These are phyloP conservation scores for Phymanthus crucifer DNA, from an alignment of 92 coral and sea anemone species.

Conservation along the genomic window DNA sequence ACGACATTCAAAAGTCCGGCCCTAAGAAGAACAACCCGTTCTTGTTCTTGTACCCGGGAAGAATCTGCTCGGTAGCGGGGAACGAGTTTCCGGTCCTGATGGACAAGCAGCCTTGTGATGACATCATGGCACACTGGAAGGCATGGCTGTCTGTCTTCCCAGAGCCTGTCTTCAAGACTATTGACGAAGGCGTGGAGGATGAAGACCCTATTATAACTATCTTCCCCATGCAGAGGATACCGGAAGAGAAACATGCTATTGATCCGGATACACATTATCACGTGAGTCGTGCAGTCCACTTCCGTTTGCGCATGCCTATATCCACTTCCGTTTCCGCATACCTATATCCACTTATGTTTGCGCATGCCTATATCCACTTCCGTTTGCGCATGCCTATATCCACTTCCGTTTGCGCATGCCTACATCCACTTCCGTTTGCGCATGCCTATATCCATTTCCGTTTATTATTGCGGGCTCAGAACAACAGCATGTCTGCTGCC, in stretches of 20 bases:
- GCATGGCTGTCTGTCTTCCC: slow-evolving; percentile 68
- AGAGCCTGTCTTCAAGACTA: slow-evolving; percentile 49
- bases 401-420: too few species aligned
- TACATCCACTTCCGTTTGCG: too few species aligned
- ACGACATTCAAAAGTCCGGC: slow-evolving; percentile 47
- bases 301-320: not conserved
- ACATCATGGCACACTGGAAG: slow-evolving; percentile 64
- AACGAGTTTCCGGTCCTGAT: slow-evolving; percentile 66
- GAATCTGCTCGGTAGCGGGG: slow-evolving; percentile 69
- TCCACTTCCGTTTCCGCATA: too few species aligned
- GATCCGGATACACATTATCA: slow-evolving; percentile 63
- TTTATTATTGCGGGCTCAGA: too few species aligned
- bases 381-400: too few species aligned
- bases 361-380: too few species aligned
- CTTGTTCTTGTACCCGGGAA: slow-evolving; percentile 57
- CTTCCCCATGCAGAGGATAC: slow-evolving; percentile 64
- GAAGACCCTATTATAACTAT: slow-evolving; percentile 60
- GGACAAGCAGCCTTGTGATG: slow-evolving; percentile 59
- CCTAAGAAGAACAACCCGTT: slow-evolving; percentile 56
- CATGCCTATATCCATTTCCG: too few species aligned
- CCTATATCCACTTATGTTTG: too few species aligned
- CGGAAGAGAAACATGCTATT: slow-evolving; percentile 54
- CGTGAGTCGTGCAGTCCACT: slow-evolving; percentile 4
- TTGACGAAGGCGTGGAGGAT: slow-evolving; percentile 57
- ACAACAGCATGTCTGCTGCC: too few species aligned